These are phyloP conservation scores for Petromus typicus DNA, from an alignment of 2,113 vertebrate genomes.

Conservation along the genomic window DNA sequence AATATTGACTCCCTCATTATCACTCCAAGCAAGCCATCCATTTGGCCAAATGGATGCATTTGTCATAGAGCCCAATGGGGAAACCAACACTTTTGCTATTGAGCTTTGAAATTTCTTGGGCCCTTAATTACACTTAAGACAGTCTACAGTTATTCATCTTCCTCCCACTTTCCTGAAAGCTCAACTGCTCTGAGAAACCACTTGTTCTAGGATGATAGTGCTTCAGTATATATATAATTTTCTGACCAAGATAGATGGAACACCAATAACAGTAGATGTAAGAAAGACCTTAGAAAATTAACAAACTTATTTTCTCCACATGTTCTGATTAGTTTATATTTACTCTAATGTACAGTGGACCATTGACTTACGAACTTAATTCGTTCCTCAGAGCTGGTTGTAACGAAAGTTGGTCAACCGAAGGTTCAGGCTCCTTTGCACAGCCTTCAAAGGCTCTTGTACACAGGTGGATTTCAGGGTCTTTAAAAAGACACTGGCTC, in stretches of 20 bases:
- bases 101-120: conserved; percentile 53
- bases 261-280: background rate
- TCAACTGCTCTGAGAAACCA: background rate
- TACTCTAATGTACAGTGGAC: background rate
- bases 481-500: no score
- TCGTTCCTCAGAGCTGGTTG: no score
- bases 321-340: background rate
- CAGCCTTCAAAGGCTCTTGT: no score
- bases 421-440: no score
- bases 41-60: conserved; percentile 63
- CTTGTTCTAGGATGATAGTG: background rate
- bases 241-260: background rate
- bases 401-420: no score
- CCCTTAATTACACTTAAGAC: conserved; percentile 71
- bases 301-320: background rate
- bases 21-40: conserved; percentile 41
- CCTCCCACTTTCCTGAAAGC: background rate
- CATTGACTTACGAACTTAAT: no score
- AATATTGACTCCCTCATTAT: conserved; percentile 68
- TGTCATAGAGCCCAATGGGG: conserved; percentile 30
- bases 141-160: conserved; percentile 65
- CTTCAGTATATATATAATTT: background rate
- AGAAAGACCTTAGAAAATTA: background rate
- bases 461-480: no score
- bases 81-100: conserved; percentile 36